These are phyloP conservation scores for Setophaga petechia DNA, from an alignment of 2,113 vertebrate genomes.

Conservation along the genomic window DNA sequence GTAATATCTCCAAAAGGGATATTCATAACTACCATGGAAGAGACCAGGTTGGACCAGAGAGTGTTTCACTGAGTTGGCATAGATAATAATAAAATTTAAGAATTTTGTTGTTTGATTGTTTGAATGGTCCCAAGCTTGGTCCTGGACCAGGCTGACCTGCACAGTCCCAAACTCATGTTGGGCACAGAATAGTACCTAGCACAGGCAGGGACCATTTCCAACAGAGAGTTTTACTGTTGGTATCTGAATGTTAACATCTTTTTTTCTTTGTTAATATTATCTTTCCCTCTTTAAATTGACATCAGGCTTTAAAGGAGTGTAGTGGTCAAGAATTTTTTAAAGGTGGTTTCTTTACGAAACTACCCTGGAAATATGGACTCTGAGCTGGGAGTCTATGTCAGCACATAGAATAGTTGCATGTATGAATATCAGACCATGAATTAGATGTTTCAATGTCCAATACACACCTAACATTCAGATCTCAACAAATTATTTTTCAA, in stretches of 20 bases:
- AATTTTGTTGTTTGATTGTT: not conserved
- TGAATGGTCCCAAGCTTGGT: not conserved
- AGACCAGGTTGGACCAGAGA: not conserved
- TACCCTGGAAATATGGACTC: not conserved
- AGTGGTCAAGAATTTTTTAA: not conserved
- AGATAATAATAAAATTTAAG: not conserved
- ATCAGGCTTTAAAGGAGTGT: not conserved
- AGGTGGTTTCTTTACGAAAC: not conserved
- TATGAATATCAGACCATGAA: not conserved
- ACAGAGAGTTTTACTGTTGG: not conserved
- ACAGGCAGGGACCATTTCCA: not conserved
- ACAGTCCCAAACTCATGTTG: not conserved
- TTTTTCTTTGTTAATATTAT: not conserved
- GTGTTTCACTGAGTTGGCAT: not conserved
- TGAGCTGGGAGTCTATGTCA: not conserved
- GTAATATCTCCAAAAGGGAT: not conserved
- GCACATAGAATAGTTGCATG: not conserved
- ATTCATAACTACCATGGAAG: not conserved
- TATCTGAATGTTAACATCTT: not conserved
- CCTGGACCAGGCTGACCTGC: not conserved
- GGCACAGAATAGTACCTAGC: not conserved
- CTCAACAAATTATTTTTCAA: not conserved
- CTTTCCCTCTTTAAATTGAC: not conserved
- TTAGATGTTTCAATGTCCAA: not conserved
- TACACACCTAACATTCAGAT: not conserved